A percentile compares a stretch with the other conserved stretches of the same genome.
These are phyloP conservation scores for Hiodon tergisus DNA, from an alignment of 2,113 vertebrate species.

Conservation along the genomic window DNA sequence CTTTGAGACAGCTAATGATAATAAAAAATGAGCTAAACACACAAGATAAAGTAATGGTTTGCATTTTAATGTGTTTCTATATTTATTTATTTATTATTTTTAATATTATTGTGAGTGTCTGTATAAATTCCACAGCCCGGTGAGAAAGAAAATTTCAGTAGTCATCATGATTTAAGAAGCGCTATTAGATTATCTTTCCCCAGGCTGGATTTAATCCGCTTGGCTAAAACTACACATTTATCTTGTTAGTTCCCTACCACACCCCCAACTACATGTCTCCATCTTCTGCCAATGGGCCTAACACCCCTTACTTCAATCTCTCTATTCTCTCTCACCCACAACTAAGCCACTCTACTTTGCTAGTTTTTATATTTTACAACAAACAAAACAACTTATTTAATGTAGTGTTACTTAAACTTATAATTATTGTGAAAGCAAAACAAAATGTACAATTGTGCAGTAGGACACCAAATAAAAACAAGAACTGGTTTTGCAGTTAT, in stretches of 20 bases:
- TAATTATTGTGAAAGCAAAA: no score
- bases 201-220: slow-evolving; percentile 77
- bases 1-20: not conserved
- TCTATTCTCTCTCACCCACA: not conserved
- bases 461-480: no score
- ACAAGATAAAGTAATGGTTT: not conserved
- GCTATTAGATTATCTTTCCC: slow-evolving; percentile 67
- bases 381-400: no score
- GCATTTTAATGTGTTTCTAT: not conserved
- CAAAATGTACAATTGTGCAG: no score
- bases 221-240: slow-evolving; percentile 73
- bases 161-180: slow-evolving; percentile 61
- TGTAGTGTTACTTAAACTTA: no score
- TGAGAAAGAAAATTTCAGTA: slow-evolving; percentile 54
- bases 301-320: not conserved
- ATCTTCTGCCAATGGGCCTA: not conserved
- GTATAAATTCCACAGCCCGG: not conserved
- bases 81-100: slow-evolving; percentile 17
- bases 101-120: slow-evolving; percentile 5
- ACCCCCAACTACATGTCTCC: slow-evolving; percentile 29
- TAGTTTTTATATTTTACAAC: no score
- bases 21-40: not conserved
- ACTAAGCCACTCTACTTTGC: no score
- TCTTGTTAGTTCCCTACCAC: slow-evolving; percentile 76
- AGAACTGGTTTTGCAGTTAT: no score